Base-by-base conservation (phyloP, 2,888 invertebrate genomes). In the Parasteatoda lunata region DNA sequence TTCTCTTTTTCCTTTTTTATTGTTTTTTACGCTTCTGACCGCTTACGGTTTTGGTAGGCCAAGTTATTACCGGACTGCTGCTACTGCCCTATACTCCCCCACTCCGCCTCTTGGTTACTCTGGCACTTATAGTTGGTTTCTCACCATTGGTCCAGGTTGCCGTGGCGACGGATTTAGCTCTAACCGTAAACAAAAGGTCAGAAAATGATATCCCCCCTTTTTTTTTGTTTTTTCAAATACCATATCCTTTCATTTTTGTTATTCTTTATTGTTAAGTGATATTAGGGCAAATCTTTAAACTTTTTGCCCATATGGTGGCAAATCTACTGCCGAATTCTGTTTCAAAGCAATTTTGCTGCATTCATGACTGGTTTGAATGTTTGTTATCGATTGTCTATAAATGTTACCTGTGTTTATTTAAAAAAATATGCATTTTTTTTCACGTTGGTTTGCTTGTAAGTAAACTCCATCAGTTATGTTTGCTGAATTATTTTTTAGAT, bases 81-180 rank as follows among this genome's bases (percentile, higher is more conserved):
- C 84, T 77, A 84, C 81, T 68, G 48, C 13, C 51, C 51, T 70
- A 8, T 69, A 65, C 72, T 15, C 54, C 68, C 47, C 70, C 66
- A 64, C 64, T 70, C 52, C 45, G 65, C 30, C 59, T 49, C 77
- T 48, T 81, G 49, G 81, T 72, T 87, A 76, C 80, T 71, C 70
- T 73, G 69, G 72, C 68, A 72, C 77, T 81, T 48, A 15, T 59
- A 77, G 64, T 77, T 59, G 64, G 77, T 77, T 71, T 77, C 86
- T 82, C 86, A 82, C 86, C 81, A 66, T 81, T 77, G 82, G 86
- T 87, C 81, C 77, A n/a, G 72, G 82, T 82, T 77, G 73, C 86
- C 64, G 77, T 73, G 69, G 73, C 73, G 59, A 77, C 85, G 52
- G 8, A 65, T 47, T 59, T 66, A 66, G 76, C 65, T 76, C 76